phyloP scores from a whole-genome alignment of 1,140 invertebrate genomes.

The Coenobita brevimanus region DNA sequence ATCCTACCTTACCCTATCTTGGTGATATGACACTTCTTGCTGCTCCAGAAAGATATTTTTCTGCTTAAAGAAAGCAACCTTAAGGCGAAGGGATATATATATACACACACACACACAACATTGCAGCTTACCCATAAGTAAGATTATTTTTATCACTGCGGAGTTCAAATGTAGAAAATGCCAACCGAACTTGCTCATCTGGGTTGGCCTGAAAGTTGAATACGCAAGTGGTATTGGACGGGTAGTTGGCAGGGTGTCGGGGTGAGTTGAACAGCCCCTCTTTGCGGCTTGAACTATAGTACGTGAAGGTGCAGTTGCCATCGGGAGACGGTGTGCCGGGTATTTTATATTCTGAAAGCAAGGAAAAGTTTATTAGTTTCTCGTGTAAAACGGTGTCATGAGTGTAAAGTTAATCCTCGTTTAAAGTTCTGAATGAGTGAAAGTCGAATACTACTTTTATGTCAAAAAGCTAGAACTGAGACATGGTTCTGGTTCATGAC shows the following conservation, averaged over 20 bases:
- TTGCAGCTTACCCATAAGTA: constrained; percentile 63
- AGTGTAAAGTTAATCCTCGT: constrained; percentile 21
- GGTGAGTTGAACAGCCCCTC: constrained; percentile 95
- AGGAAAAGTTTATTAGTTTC: constrained; percentile 27
- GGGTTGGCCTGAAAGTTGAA: constrained; percentile 89
- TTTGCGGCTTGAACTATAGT: constrained; percentile 88
- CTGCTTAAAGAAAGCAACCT: no score
- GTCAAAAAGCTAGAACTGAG: no score
- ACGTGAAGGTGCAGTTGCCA: constrained; percentile 91
- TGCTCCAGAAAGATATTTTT: no score
- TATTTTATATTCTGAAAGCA: constrained; percentile 87
- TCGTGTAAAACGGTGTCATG: background rate
- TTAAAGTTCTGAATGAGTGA: no score
- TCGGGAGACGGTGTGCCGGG: constrained; percentile 94
- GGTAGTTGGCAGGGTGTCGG: constrained; percentile 95
- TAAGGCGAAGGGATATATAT: no score
- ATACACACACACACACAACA: no score
- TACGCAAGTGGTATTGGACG: constrained; percentile 92
- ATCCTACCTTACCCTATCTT: no score
- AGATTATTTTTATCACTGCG: constrained; percentile 79
- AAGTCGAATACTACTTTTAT: no score
- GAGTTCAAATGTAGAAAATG: constrained; percentile 95
- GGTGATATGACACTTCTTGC: no score
- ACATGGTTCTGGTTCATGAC: no score
- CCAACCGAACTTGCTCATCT: constrained; percentile 92